phyloP scores from a whole-genome alignment of 2,797 vertebrate species.

The Hozukius guyotensis region DNA sequence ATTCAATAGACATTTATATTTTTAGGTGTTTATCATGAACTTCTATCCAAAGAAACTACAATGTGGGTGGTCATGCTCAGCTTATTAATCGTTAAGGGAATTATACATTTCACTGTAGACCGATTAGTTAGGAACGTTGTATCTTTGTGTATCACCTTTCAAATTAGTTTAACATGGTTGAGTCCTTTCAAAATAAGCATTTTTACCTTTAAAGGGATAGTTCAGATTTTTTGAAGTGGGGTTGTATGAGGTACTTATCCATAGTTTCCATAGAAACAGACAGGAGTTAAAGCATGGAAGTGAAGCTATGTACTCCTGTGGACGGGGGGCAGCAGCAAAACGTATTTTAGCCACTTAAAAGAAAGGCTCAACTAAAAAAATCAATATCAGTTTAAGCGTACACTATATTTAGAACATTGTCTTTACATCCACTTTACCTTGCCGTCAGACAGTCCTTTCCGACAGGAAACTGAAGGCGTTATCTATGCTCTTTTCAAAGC shows the following conservation, averaged over 20 bases:
- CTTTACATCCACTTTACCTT: too few relatives aligned
- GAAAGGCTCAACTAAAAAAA: too few relatives aligned
- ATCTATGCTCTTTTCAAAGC: too few relatives aligned
- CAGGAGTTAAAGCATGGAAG: too few relatives aligned
- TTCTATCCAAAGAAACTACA: neutral
- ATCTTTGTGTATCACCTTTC: neutral
- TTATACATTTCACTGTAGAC: neutral
- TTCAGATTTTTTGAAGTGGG: neutral
- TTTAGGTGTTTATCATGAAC: neutral
- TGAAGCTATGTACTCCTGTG: too few relatives aligned
- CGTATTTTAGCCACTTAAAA: too few relatives aligned
- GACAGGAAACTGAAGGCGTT: too few relatives aligned
- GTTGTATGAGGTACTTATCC: neutral
- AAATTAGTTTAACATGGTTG: neutral
- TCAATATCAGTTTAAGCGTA: too few relatives aligned
- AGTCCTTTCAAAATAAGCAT: neutral
- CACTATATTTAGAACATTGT: too few relatives aligned
- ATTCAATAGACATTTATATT: neutral
- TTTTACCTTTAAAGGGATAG: neutral
- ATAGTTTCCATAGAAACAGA: neutral
- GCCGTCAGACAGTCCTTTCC: too few relatives aligned
- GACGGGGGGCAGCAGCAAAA: too few relatives aligned
- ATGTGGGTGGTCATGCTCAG: neutral
- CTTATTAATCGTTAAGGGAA: neutral
- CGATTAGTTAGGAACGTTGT: neutral